These are phyloP conservation scores for Magallana angulata DNA, from an alignment of 1,140 invertebrate species.

Conservation along the genomic window DNA sequence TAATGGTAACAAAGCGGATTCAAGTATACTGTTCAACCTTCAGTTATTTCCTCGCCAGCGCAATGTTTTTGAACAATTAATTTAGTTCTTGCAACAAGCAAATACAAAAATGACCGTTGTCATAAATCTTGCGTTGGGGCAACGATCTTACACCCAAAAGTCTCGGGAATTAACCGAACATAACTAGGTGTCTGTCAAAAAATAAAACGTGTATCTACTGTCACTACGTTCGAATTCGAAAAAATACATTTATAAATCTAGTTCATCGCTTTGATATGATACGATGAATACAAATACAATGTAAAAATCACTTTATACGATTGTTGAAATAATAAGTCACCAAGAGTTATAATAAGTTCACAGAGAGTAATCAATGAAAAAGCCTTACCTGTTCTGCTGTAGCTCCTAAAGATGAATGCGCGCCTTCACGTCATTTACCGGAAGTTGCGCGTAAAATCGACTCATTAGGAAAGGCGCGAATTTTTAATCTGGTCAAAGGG, in stretches of 20 bases:
- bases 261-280: neutral
- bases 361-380: neutral
- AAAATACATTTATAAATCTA: neutral
- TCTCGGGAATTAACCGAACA: no score
- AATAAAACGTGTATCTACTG: no score
- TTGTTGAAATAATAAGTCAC: neutral
- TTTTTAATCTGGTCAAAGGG: neutral
- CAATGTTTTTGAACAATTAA: no score
- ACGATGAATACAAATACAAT: neutral
- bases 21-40: no score
- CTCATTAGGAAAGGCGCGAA: constrained; percentile 18
- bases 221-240: no score
- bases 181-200: no score
- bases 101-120: no score
- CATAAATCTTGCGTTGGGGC: no score
- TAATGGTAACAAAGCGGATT: no score
- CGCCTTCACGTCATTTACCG: neutral
- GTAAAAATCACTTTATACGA: neutral
- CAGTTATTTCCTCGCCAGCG: no score
- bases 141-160: no score
- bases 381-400: neutral
- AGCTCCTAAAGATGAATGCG: neutral
- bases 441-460: constrained; percentile 8
- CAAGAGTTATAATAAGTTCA: neutral
- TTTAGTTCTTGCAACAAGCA: no score